Percentiles rank a stretch among this genome's conserved stretches.
Evolutionary conservation across 2,888 invertebrate genomes (phyloP).

Genomic region (Noctua fimbriata): DNA sequence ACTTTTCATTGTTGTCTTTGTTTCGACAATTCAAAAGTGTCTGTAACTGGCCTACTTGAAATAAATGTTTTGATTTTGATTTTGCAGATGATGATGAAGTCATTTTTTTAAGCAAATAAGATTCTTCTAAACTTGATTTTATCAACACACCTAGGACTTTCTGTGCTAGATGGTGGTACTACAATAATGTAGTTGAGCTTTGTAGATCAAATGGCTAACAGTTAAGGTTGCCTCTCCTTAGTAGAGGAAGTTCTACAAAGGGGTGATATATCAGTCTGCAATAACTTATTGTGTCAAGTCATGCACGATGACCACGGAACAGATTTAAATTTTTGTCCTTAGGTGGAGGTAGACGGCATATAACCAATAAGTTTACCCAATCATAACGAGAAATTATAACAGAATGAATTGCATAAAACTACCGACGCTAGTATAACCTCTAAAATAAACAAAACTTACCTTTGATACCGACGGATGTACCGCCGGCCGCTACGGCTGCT

Average conservation of each 20-base stretch:
- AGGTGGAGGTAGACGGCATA: too few species aligned
- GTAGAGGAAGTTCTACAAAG: neutral
- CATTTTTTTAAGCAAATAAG: neutral
- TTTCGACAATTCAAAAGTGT: too few species aligned
- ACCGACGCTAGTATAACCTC: slow-evolving; percentile 71
- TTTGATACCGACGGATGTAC: slow-evolving; percentile 99
- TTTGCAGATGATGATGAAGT: neutral
- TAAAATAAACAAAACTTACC: slow-evolving; percentile 87
- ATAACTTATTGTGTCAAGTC: slow-evolving; percentile 13
- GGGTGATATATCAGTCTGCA: neutral
- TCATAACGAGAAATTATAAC: neutral
- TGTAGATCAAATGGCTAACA: neutral
- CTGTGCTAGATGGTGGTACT: neutral
- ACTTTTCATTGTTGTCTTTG: too few species aligned
- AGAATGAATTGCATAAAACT: slow-evolving; percentile 38
- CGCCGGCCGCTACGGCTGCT: slow-evolving; percentile 99
- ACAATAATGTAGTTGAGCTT: too few species aligned
- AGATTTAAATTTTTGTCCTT: neutral
- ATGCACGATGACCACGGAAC: slow-evolving; percentile 7
- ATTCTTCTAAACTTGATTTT: neutral
- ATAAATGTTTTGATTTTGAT: too few species aligned
- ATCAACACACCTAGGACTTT: neutral
- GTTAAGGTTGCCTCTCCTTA: too few species aligned
- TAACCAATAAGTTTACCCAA: neutral
- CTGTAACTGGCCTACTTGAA: too few species aligned